Conservation (phyloP, 2,888 invertebrate genomes). For the Halictus quadricinctus region DNA sequence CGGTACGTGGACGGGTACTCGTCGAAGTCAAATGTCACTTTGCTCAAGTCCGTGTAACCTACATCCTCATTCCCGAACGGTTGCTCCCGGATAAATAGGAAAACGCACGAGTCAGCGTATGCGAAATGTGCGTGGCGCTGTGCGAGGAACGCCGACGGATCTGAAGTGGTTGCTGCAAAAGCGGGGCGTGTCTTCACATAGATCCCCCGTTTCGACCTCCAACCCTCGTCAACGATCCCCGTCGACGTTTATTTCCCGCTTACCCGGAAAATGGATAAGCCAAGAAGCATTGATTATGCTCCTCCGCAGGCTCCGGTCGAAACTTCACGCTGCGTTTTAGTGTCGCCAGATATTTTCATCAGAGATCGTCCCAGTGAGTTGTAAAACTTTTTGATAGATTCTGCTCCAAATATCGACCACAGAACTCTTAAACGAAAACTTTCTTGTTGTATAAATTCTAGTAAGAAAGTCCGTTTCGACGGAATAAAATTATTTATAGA, state of each 20-base stretch:
- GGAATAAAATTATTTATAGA: too few relatives aligned
- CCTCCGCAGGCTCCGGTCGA: background rate
- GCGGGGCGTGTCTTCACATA: background rate
- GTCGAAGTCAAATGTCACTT: conserved; percentile 55
- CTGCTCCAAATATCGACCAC: background rate
- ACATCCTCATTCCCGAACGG: background rate
- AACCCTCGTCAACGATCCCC: background rate
- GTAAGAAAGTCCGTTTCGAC: too few relatives aligned
- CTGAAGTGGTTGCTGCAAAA: conserved; percentile 45
- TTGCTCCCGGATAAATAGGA: conserved; percentile 52
- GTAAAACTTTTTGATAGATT: background rate
- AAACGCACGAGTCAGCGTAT: conserved; percentile 63
- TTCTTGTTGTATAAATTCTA: too few relatives aligned
- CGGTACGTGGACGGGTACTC: conserved; percentile 8
- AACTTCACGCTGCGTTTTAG: background rate
- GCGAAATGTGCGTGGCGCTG: conserved; percentile 57
- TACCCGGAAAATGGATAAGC: background rate
- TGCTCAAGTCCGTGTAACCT: conserved; percentile 39
- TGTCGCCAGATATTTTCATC: background rate
- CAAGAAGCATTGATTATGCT: background rate
- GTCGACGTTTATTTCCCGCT: background rate
- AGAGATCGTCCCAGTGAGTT: background rate
- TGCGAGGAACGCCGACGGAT: conserved; percentile 39
- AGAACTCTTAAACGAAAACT: background rate
- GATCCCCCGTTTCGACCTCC: background rate